Conservation (phyloP, 2,888 invertebrate species). For the Ectemnius cavifrons region DNA sequence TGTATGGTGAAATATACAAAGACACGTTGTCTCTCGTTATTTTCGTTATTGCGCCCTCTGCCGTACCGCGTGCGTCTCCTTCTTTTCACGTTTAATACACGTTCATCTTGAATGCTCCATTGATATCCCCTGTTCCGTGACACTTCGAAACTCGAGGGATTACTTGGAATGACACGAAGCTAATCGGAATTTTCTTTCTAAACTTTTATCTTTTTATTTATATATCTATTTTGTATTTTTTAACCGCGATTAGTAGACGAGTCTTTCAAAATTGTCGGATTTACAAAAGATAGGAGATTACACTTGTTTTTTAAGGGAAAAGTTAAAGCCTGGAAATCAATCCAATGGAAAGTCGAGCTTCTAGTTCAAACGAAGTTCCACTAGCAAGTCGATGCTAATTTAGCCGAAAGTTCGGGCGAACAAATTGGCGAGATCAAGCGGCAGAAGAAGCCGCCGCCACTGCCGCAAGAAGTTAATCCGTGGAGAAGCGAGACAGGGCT, state of each 20-base stretch:
- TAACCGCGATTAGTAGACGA: too few relatives aligned
- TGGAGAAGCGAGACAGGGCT: slow-evolving; percentile 39
- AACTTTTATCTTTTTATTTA: too few relatives aligned
- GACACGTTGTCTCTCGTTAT: slow-evolving; percentile 54
- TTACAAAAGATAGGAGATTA: too few relatives aligned
- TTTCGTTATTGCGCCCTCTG: slow-evolving; percentile 46
- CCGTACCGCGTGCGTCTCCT: slow-evolving; percentile 17
- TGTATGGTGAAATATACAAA: slow-evolving; percentile 55
- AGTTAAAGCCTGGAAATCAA: too few relatives aligned
- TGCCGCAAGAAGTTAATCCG: slow-evolving; percentile 62
- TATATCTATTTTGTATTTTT: too few relatives aligned
- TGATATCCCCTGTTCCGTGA: slow-evolving; percentile 7
- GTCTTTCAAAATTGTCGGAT: too few relatives aligned
- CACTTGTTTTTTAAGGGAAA: too few relatives aligned
- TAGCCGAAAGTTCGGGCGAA: slow-evolving; percentile 58
- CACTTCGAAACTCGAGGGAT: slow-evolving; percentile 7
- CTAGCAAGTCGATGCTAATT: slow-evolving; percentile 50
- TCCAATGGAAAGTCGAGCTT: too few relatives aligned
- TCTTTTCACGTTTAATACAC: slow-evolving; percentile 43
- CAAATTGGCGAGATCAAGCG: slow-evolving; percentile 66
- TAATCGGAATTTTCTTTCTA: slow-evolving; percentile 18
- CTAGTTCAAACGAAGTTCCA: too few relatives aligned
- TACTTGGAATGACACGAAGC: slow-evolving; percentile 17
- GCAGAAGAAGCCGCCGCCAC: slow-evolving; percentile 57
- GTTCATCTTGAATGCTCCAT: slow-evolving; percentile 15